These are phyloP conservation scores for Pardalotus punctatus DNA, from an alignment of 2,113 vertebrate species.

Conservation along the genomic window DNA sequence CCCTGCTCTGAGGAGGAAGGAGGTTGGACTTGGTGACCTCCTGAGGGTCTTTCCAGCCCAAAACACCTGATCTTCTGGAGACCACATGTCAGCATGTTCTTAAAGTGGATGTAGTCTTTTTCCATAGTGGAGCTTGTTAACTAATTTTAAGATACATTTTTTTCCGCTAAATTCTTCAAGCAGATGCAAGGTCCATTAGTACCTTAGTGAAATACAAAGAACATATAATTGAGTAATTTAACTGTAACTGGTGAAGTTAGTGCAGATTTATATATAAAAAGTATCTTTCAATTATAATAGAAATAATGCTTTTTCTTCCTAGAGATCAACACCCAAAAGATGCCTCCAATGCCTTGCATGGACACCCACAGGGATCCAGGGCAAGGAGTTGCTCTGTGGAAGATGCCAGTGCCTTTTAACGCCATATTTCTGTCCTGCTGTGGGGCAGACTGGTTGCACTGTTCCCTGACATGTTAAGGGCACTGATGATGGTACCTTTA, in stretches of 20 bases:
- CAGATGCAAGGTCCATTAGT: not conserved
- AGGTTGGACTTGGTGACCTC: not conserved
- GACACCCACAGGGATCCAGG: not conserved
- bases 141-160: not conserved
- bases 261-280: not conserved
- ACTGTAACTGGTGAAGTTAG: not conserved
- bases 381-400: not conserved
- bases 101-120: not conserved
- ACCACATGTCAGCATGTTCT: not conserved
- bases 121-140: not conserved
- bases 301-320: not conserved
- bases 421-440: not conserved
- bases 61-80: not conserved
- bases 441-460: not conserved
- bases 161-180: not conserved
- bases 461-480: not conserved
- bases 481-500: not conserved
- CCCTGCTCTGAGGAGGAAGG: not conserved
- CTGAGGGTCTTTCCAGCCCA: not conserved
- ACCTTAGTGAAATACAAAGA: not conserved
- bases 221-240: not conserved
- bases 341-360: rapidly evolving
- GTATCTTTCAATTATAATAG: not conserved
- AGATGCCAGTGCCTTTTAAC: not conserved
- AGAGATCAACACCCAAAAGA: not conserved